Conservation (phyloP, 2,888 invertebrate genomes). For the Ormyrus thymus region DNA sequence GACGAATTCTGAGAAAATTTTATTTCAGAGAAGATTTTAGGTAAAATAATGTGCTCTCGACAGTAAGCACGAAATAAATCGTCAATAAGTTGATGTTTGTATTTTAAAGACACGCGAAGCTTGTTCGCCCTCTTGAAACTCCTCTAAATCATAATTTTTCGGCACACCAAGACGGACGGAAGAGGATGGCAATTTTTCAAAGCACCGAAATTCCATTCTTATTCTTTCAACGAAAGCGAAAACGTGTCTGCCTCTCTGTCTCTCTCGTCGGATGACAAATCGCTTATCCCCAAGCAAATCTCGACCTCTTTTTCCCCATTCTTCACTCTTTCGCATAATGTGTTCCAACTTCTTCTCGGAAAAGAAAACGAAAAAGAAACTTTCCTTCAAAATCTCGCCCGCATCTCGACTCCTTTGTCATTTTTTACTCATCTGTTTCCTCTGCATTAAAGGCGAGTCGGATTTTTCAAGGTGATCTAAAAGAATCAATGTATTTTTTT, state of each 20-base stretch:
- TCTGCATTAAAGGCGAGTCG: no score
- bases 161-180: no score
- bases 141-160: no score
- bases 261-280: constrained; percentile 31
- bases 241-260: constrained; percentile 14
- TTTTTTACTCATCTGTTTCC: neutral
- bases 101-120: no score
- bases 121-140: no score
- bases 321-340: constrained; percentile 6
- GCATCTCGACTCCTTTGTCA: neutral
- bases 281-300: constrained; percentile 32
- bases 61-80: no score
- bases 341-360: neutral
- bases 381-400: constrained; percentile 13
- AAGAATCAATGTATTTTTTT: no score
- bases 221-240: constrained; percentile 26
- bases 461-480: no score
- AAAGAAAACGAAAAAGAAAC: constrained; percentile 5
- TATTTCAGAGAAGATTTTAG: no score
- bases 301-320: constrained; percentile 34
- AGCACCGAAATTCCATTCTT: constrained; percentile 6
- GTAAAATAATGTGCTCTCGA: no score
- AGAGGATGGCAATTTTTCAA: constrained; percentile 30
- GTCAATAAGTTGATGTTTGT: no score
- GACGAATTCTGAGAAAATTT: no score